Base-by-base conservation (phyloP, 2,797 vertebrate genomes). In the Oreochromis grahami region DNA sequence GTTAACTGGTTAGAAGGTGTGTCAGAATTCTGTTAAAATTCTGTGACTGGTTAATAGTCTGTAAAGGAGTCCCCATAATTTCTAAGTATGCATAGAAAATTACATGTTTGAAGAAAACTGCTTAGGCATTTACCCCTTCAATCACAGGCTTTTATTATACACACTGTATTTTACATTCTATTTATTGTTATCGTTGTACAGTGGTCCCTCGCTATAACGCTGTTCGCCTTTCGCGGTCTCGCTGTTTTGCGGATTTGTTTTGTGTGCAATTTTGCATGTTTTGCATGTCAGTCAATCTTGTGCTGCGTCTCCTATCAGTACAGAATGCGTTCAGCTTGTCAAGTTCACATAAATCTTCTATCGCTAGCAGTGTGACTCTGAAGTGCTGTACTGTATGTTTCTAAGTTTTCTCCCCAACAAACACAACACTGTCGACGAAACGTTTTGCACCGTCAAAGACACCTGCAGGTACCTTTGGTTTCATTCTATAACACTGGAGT, bases 381-480 rank as follows among this genome's bases (percentile, higher is more conserved):
- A 58, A 32, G 26, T 58, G 26, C 15, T 58, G 26, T 32, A 58
- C 55, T 3, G 26, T 58, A 58, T 32, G 15, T 19, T 10, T 58
- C 26, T 58, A 58, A 8, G 15, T 0, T 58, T 32, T 58, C 55
- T 58, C 55, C 26, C 26, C 56, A 58, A 34, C 2, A 34, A 19
- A 2, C 55, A 55, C 26, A 6, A 58, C 56, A 58, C 29, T 3
- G 3, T 58, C 15, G 8, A 58, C 29, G 0, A 58, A 58, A 58
- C 3, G 0, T 32, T 58, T 58, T 58, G 15, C 8, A 32, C 26
- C 0, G 1, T 10, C 55, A 58, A 32, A 58, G 26, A 29, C 55
- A 4, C 56, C 56, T 1, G 55, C 3, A 0, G 55, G 0, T 58
- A 5, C 1, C 55, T 58, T 58, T 32, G 29, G 29, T 58, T 58